phyloP scores from a whole-genome alignment of 2,888 invertebrate species.

The Yponomeuta malinellus region DNA sequence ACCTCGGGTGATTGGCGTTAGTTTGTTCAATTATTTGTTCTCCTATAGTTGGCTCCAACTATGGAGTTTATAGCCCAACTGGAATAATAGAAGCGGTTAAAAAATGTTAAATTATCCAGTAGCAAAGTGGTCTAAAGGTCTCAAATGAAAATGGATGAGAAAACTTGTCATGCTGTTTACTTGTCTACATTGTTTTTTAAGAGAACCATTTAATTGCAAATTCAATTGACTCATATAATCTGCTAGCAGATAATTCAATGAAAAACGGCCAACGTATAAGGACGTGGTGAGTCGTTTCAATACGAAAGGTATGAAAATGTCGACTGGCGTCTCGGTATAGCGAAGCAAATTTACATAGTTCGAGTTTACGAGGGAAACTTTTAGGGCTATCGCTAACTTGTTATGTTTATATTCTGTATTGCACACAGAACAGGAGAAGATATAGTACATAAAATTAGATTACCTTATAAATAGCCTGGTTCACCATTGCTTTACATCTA shows the following conservation, averaged over 20 bases:
- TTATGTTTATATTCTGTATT: neutral
- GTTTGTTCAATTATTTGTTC: constrained; percentile 48
- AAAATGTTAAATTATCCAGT: neutral
- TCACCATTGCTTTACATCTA: no score
- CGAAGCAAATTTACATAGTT: constrained; percentile 43
- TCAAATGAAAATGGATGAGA: neutral
- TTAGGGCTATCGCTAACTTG: constrained; percentile 40
- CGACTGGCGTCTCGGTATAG: constrained; percentile 23
- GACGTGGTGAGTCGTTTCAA: constrained; percentile 13
- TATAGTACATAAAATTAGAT: neutral
- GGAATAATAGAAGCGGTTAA: neutral
- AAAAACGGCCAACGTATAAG: neutral
- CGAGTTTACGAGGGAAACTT: constrained; percentile 30
- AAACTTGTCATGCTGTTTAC: neutral
- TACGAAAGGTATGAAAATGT: constrained; percentile 43
- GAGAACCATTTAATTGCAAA: neutral
- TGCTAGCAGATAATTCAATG: neutral
- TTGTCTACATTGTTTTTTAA: neutral
- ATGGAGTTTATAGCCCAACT: neutral
- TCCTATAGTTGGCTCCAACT: constrained; percentile 22
- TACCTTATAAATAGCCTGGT: neutral
- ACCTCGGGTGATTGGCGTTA: constrained; percentile 56
- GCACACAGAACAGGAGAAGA: no score
- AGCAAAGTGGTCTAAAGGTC: neutral
- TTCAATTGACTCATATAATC: neutral